Evolutionary conservation across 1,140 invertebrate genomes (phyloP).

Genomic region (Achroia grisella): DNA sequence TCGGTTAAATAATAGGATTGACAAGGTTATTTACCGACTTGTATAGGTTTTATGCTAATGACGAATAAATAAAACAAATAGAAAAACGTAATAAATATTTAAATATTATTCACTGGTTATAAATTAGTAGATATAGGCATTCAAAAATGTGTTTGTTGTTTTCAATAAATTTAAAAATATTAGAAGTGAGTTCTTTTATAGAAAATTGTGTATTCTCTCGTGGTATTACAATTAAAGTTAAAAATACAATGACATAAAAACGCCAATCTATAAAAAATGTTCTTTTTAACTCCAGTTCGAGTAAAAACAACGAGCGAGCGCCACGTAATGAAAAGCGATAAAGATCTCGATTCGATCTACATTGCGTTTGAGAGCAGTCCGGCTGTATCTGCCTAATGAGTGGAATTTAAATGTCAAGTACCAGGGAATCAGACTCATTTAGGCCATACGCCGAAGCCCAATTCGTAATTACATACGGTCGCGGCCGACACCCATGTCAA

Average conservation of each 20-base stretch:
- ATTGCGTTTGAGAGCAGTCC: conserved; percentile 11
- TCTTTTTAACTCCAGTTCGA: conserved; percentile 6
- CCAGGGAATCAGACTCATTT: conserved; percentile 13
- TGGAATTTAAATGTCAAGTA: conserved; percentile 30
- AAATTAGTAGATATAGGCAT: too few species aligned
- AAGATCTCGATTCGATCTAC: conserved; percentile 13
- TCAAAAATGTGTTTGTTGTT: too few species aligned
- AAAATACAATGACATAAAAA: too few species aligned
- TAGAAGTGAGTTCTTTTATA: too few species aligned
- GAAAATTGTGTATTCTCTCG: too few species aligned
- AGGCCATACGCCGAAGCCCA: conserved; percentile 27
- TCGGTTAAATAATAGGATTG: conserved; percentile 21
- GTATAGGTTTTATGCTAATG: conserved; percentile 3
- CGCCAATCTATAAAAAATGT: neutral
- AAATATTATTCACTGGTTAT: too few species aligned
- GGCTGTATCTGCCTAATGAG: conserved; percentile 19
- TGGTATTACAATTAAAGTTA: too few species aligned
- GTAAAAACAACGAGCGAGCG: conserved; percentile 10
- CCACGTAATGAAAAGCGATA: conserved; percentile 13
- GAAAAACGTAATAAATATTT: too few species aligned
- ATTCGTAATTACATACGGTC: conserved; percentile 35
- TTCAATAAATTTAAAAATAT: too few species aligned
- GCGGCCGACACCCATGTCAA: conserved; percentile 39
- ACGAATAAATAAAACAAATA: neutral
- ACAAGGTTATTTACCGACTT: conserved; percentile 18